Base-by-base conservation (phyloP, 2,797 vertebrate species). In the Sardinella longiceps region DNA sequence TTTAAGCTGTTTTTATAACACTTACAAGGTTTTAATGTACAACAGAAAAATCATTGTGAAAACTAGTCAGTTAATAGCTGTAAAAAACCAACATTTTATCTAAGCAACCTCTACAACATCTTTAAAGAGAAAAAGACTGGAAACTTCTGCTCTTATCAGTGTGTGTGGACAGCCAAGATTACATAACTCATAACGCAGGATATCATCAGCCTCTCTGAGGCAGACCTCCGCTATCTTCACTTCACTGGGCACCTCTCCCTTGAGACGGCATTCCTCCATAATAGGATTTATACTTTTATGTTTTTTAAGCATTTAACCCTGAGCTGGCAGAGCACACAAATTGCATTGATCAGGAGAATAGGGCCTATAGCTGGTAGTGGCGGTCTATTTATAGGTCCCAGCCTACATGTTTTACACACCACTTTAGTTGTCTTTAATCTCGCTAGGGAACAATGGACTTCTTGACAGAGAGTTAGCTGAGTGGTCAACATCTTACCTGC, bases 201-300 rank as follows among this genome's bases (percentile, higher is more conserved):
- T 12, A 70, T 70, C 30, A 70, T 70, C 63, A 70, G 63, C 2
- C 63, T 23, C 70, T 43, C 37, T 43, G 18, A 23, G 18, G 70
- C 70, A 77, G 7, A 23, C 30, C 66, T 23, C 18, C 43, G 37
- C 70, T 77, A 37, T 43, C 70, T 7, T 18, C 7, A 77, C 70
- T 7, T 18, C 7, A 77, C 15, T 6, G 5, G 33, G 33, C 83
- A 39, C 81, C 70, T 39, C 1, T 80, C 66, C 30, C 39, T 46
- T 43, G 53, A 6, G 30, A 15, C 85, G 37, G 30, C 50, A 30
- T 46, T 56, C n/a, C 56, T 70, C 53, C 3, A 2, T 50, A 23
- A 84, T 85, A 84, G n/a, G 80, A 87, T 80, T 80, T 14, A 5
- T 46, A 82, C 83, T 85, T 81, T 84, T 82, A 82, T 58, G 83